A percentile compares a stretch with the other conserved stretches of the same genome.
phyloP scores from a whole-genome alignment of 1,140 invertebrate genomes.

The Papilio polytes region DNA sequence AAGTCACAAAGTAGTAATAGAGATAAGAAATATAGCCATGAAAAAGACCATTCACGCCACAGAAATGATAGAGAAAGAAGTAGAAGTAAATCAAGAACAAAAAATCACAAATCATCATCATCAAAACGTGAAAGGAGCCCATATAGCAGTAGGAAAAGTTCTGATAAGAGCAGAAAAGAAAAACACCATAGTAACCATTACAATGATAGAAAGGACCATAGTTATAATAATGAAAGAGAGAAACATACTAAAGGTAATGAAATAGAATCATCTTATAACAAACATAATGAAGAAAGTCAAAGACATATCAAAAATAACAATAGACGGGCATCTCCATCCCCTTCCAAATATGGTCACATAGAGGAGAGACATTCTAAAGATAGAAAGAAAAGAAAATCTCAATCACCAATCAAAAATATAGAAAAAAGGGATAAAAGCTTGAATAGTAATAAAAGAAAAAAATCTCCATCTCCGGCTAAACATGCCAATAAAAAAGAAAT shows the following conservation, averaged over 20 bases:
- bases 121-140: slow-evolving; percentile 34
- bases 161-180: slow-evolving; percentile 12
- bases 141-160: slow-evolving; percentile 10
- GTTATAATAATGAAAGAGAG: slow-evolving; percentile 40
- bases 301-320: neutral
- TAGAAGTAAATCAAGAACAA: slow-evolving; percentile 41
- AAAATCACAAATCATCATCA: slow-evolving; percentile 30
- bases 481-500: neutral
- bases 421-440: slow-evolving; percentile 42
- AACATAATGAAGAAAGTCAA: neutral
- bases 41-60: slow-evolving; percentile 20
- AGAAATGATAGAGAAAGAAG: slow-evolving; percentile 42
- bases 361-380: neutral
- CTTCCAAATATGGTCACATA: slow-evolving; percentile 37
- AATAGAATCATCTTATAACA: slow-evolving; percentile 32
- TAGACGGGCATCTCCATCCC: neutral
- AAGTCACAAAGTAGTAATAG: slow-evolving; percentile 39
- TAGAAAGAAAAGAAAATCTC: slow-evolving; percentile 38
- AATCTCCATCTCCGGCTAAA: neutral
- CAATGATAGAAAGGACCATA: slow-evolving; percentile 40
- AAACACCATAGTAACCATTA: slow-evolving; percentile 1
- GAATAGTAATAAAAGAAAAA: slow-evolving; percentile 40
- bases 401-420: slow-evolving; percentile 39
- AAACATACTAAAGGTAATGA: slow-evolving; percentile 34
- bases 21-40: slow-evolving; percentile 42